A percentile compares a stretch with the other conserved stretches of the same genome.
Evolutionary conservation across 2,113 vertebrate genomes (phyloP).

Genomic region (Bubo scandiacus): DNA sequence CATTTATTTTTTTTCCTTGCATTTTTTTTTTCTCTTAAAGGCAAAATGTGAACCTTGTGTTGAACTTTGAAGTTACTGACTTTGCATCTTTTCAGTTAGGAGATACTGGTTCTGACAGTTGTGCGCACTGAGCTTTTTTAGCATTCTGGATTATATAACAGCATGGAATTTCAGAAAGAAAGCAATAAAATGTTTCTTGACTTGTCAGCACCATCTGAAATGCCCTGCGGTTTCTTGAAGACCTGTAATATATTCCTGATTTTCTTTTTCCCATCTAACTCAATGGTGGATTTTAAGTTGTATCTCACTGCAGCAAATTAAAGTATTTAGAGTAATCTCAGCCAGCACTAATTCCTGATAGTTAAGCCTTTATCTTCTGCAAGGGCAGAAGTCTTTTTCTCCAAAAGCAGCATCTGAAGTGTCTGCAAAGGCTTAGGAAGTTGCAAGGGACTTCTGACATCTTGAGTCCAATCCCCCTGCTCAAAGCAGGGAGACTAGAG

Average conservation of each 20-base stretch:
- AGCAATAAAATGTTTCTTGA: neutral
- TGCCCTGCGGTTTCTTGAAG: neutral
- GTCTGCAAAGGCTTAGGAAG: neutral
- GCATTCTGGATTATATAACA: neutral
- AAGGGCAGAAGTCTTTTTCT: neutral
- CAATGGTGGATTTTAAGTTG: neutral
- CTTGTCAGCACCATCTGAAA: neutral
- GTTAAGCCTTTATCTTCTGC: neutral
- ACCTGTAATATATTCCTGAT: neutral
- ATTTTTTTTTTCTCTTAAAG: neutral
- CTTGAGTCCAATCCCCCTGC: fast-evolving
- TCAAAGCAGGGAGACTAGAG: neutral
- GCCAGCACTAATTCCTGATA: neutral
- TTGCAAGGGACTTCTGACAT: neutral
- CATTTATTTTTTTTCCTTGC: neutral
- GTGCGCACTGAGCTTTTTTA: fast-evolving
- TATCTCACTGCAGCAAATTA: neutral
- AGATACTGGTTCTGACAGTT: neutral
- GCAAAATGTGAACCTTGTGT: neutral
- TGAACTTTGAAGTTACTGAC: neutral
- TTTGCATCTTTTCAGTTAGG: neutral
- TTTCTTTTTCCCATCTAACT: neutral
- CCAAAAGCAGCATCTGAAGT: neutral
- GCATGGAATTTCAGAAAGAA: neutral
- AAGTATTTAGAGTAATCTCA: neutral